phyloP scores from a whole-genome alignment of 2,797 vertebrate species.

The Hypotaenidia okinawae region DNA sequence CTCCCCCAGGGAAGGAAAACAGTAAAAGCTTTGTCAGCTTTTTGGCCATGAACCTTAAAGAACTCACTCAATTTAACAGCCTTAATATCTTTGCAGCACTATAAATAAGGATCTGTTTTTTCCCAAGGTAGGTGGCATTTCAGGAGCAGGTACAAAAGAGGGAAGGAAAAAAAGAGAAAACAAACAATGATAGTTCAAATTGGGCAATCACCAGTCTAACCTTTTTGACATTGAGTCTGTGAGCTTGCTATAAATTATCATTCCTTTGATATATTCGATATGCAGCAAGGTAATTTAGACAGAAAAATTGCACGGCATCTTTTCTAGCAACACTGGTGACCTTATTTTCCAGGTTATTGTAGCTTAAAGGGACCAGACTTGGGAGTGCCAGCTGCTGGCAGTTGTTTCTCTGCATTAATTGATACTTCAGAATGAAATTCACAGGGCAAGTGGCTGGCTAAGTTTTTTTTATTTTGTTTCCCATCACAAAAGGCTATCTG shows the following conservation, averaged over 20 bases:
- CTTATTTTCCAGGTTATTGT: conserved; percentile 38
- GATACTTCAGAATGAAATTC: background rate
- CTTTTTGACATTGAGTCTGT: background rate
- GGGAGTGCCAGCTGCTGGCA: background rate
- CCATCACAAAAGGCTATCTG: background rate
- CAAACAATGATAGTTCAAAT: conserved; percentile 15
- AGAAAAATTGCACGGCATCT: conserved; percentile 74
- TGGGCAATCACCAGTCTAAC: background rate
- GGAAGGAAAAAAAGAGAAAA: background rate
- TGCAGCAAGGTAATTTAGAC: conserved; percentile 78
- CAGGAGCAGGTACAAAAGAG: background rate
- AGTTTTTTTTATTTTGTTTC: background rate
- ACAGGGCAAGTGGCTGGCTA: background rate
- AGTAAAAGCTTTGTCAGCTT: conserved; percentile 11
- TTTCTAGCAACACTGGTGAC: conserved; percentile 52
- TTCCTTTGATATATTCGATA: conserved; percentile 77
- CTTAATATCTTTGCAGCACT: conserved; percentile 48
- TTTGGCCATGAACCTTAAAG: conserved; percentile 53
- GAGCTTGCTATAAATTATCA: conserved; percentile 72
- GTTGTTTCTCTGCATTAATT: background rate
- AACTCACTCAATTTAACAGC: conserved; percentile 39
- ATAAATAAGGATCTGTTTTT: conserved; percentile 65
- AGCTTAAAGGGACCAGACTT: background rate
- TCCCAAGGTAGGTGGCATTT: conserved; percentile 18
- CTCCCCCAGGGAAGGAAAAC: background rate